Base-by-base conservation (phyloP, 2,113 vertebrate species). In the Hypanus sabinus region DNA sequence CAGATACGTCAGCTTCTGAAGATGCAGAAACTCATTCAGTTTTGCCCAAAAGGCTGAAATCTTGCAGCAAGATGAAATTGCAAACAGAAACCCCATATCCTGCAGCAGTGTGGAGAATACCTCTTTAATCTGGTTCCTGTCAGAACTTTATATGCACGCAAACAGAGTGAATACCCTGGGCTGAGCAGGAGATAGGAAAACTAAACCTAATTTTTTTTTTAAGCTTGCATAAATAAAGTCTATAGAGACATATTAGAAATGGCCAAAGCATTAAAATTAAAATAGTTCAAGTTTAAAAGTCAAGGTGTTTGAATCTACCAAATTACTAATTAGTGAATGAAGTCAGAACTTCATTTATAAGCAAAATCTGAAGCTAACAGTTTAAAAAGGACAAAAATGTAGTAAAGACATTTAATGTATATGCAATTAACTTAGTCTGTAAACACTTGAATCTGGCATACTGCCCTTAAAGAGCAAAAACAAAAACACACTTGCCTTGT, bases 401-500 rank as follows among this genome's bases (percentile, higher is more conserved):
- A 36, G 62, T 10, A 92, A 36, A 46, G 70, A 73, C 36, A 93
- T 93, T 73, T 33, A 16, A 38, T 92, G 65, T 65, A 38, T 38
- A 46, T 75, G 27, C 30, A 93, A 93, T 93, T 73, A 93, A 46
- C 68, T 55, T 92, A 33, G 60, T 93, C 38, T 93, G 91, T 93
- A 93, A 93, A 93, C 91, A 73, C 71, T 62, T 93, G 70, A 93
- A 75, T 55, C 38, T 93, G 91, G 68, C 91, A 93, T 93, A 73
- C 70, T 71, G 91, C 68, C 91, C 65, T 38, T 27, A 73, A 73
- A 75, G 46, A 73, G 33, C 24, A 93, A 90, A 90, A 90, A 68
- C 30, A 73, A 75, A 93, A 93, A 75, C 91, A 93, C 91, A 93
- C 36, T 73, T 92, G 65, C 62, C 1, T 22, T 38, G 68, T 93